A percentile compares a stretch with the other conserved stretches of the same genome.
Evolutionary conservation across 2,888 invertebrate genomes (phyloP).

Genomic region (Andrena bucephala): DNA sequence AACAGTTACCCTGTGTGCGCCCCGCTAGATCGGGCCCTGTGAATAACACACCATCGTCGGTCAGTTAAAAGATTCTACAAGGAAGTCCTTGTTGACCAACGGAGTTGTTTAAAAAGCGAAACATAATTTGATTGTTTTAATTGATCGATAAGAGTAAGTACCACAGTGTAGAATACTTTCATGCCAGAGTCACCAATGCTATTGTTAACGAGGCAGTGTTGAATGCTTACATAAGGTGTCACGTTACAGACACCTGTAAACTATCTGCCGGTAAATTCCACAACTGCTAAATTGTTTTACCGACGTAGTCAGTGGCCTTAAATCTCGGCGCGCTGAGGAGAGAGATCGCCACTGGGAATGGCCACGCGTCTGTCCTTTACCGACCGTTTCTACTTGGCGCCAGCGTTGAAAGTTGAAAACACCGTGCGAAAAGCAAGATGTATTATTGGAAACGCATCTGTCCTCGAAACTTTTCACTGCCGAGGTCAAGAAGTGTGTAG

Average conservation of each 20-base stretch:
- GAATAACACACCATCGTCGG: no score
- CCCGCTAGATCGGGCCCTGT: no score
- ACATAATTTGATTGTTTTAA: no score
- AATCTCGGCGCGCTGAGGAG: neutral
- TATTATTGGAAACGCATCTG: neutral
- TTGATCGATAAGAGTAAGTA: no score
- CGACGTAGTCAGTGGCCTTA: constrained; percentile 20
- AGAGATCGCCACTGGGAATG: neutral
- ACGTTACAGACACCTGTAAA: constrained; percentile 5
- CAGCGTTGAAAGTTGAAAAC: neutral
- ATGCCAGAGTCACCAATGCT: neutral
- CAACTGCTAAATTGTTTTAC: constrained; percentile 20
- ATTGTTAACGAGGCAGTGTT: constrained; percentile 12
- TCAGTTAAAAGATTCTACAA: neutral
- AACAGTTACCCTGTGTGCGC: no score
- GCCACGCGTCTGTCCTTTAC: constrained; percentile 23
- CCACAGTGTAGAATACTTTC: constrained; percentile 9
- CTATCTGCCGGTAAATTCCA: neutral
- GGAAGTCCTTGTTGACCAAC: no score
- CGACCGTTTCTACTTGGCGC: constrained; percentile 35
- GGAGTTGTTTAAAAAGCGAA: no score
- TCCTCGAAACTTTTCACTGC: neutral
- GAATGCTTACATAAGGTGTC: neutral
- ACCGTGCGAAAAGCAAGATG: neutral
- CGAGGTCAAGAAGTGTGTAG: neutral